Conservation (phyloP, 2,888 invertebrate species). For the Zaprionus lineosus region DNA sequence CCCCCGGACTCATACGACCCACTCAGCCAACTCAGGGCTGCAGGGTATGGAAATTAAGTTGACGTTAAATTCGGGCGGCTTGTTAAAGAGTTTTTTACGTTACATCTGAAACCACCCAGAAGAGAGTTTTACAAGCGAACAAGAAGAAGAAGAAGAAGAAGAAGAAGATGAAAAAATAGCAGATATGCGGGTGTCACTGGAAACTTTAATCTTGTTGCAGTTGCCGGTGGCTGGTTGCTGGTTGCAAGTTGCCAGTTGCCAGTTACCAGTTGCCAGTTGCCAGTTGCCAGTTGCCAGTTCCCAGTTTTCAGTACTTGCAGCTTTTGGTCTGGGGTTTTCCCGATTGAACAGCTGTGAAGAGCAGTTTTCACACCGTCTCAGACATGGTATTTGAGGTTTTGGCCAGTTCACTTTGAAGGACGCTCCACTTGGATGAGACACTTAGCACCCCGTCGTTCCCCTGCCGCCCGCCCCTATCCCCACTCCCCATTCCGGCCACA, state of each 20-base stretch:
- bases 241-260: constrained; percentile 5
- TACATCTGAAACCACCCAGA: not conserved
- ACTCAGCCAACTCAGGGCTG: too few species aligned
- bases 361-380: constrained; percentile 5
- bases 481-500: too few species aligned
- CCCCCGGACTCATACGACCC: too few species aligned
- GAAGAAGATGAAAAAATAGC: not conserved
- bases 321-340: constrained; percentile 15
- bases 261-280: too few species aligned
- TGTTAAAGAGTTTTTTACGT: too few species aligned
- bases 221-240: too few species aligned
- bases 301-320: constrained; percentile 3
- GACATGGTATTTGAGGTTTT: constrained; percentile 18
- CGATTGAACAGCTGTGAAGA: constrained; percentile 30
- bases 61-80: constrained; percentile 13
- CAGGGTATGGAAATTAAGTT: constrained; percentile 11
- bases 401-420: constrained; percentile 16
- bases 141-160: not conserved
- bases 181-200: not conserved
- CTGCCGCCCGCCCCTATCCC: not conserved
- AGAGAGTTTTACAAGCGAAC: constrained; percentile 1
- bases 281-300: constrained; percentile 10
- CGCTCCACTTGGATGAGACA: not conserved
- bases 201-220: constrained; percentile 3
- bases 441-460: constrained; percentile 3